phyloP scores from a whole-genome alignment of 1,140 invertebrate species.

The Dreissena rostriformis region DNA sequence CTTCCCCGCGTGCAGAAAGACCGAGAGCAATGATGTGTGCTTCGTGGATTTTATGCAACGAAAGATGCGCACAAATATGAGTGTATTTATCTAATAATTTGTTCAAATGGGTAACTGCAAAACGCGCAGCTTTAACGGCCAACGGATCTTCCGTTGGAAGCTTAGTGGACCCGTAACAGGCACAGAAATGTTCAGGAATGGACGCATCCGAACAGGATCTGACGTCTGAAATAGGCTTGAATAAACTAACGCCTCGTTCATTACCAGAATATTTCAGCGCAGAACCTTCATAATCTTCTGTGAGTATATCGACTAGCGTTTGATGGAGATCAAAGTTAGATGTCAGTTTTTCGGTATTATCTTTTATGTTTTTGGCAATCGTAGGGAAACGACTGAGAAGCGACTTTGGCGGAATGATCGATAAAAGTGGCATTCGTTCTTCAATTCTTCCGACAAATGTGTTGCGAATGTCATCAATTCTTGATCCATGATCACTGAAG shows the following conservation, averaged over 20 bases:
- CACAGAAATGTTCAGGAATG: conserved; percentile 81
- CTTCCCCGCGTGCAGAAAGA: conserved; percentile 45
- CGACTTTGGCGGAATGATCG: conserved; percentile 88
- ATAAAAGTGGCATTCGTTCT: conserved; percentile 93
- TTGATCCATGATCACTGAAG: conserved; percentile 95
- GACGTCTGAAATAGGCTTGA: conserved; percentile 76
- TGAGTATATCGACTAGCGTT: conserved; percentile 78
- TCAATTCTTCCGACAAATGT: conserved; percentile 94
- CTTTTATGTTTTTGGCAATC: conserved; percentile 86
- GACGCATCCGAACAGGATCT: conserved; percentile 78
- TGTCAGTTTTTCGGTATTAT: conserved; percentile 84
- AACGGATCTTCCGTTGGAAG: neutral
- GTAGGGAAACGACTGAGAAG: conserved; percentile 86
- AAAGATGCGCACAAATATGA: conserved; percentile 55
- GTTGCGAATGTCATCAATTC: conserved; percentile 90
- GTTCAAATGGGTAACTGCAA: conserved; percentile 67
- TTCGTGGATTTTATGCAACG: conserved; percentile 46
- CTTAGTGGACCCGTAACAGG: conserved; percentile 74
- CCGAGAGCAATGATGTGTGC: conserved; percentile 32
- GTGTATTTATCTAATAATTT: conserved; percentile 47
- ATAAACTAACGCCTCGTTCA: conserved; percentile 78
- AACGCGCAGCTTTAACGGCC: conserved; percentile 40
- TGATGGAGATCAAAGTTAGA: conserved; percentile 82
- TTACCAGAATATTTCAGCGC: neutral
- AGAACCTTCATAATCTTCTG: conserved; percentile 64